Percentiles rank a stretch among this genome's conserved stretches.
Evolutionary conservation across 2,888 invertebrate species (phyloP).

Genomic region (Oscheius sp.): DNA sequence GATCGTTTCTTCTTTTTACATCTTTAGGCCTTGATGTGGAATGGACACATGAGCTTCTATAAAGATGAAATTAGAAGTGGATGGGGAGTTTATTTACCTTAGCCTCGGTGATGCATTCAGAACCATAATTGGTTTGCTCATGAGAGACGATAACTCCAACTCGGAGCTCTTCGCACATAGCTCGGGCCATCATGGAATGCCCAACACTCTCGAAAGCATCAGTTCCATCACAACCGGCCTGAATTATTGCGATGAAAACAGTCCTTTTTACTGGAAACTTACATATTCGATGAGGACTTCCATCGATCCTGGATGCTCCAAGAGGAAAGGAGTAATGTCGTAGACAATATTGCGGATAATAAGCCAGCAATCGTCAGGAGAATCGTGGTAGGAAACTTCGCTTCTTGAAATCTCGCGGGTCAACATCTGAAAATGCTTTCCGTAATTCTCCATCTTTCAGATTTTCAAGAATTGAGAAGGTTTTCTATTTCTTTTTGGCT

Average conservation of each 20-base stretch:
- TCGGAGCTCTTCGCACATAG: conserved; percentile 45
- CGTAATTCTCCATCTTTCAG: neutral
- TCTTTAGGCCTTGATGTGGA: conserved; percentile 23
- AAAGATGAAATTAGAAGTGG: neutral
- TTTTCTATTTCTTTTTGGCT: neutral
- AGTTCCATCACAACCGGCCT: conserved; percentile 63
- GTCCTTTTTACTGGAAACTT: conserved; percentile 30
- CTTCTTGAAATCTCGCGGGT: conserved; percentile 21
- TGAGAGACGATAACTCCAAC: conserved; percentile 43
- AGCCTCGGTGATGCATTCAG: conserved; percentile 22
- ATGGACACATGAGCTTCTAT: conserved; percentile 27
- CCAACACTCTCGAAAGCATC: conserved; percentile 62
- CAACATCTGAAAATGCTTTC: conserved; percentile 11
- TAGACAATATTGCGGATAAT: conserved; percentile 51
- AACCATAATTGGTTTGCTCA: conserved; percentile 33
- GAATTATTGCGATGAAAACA: conserved; percentile 35
- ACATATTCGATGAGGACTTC: conserved; percentile 60
- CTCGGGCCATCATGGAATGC: conserved; percentile 56
- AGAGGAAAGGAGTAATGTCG: conserved; percentile 55
- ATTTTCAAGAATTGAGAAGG: neutral
- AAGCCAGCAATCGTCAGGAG: conserved; percentile 54
- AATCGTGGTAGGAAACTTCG: conserved; percentile 53
- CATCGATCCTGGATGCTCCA: conserved; percentile 53
- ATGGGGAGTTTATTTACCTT: conserved; percentile 13
- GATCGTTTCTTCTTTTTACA: conserved; percentile 24